Conservation (phyloP, 2,113 vertebrate genomes). For the Cyphomyrus discorhynchus region DNA sequence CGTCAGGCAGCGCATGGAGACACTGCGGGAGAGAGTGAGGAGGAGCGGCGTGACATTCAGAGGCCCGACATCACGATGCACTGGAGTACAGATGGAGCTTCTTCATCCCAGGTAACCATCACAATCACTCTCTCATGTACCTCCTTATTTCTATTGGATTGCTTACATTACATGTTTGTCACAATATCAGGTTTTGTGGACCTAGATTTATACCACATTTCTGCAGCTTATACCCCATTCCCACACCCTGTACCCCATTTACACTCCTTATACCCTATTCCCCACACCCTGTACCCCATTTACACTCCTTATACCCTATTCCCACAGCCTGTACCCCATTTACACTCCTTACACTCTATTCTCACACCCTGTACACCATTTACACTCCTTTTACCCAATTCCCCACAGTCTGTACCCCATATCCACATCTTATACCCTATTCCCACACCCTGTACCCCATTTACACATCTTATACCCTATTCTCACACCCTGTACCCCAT, state of each 20-base stretch:
- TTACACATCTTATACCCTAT: neutral
- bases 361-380: too few relatives aligned
- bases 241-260: neutral
- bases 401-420: too few relatives aligned
- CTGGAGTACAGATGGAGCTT: neutral
- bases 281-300: neutral
- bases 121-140: neutral
- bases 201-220: neutral
- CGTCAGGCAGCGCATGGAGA: neutral
- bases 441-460: neutral
- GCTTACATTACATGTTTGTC: neutral
- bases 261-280: neutral
- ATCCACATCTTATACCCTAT: neutral
- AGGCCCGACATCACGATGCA: neutral
- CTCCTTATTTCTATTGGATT: neutral
- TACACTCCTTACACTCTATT: neutral
- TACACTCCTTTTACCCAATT: neutral
- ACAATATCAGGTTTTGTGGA: neutral
- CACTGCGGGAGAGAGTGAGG: neutral
- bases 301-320: too few relatives aligned
- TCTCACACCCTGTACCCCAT: neutral
- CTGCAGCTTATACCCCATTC: neutral
- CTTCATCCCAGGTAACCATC: neutral
- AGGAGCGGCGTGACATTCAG: neutral
- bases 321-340: neutral